A percentile compares a stretch with the other conserved stretches of the same genome.
These are phyloP conservation scores for Pseudorectes ferrugineus DNA, from an alignment of 2,113 vertebrate genomes.

Conservation along the genomic window DNA sequence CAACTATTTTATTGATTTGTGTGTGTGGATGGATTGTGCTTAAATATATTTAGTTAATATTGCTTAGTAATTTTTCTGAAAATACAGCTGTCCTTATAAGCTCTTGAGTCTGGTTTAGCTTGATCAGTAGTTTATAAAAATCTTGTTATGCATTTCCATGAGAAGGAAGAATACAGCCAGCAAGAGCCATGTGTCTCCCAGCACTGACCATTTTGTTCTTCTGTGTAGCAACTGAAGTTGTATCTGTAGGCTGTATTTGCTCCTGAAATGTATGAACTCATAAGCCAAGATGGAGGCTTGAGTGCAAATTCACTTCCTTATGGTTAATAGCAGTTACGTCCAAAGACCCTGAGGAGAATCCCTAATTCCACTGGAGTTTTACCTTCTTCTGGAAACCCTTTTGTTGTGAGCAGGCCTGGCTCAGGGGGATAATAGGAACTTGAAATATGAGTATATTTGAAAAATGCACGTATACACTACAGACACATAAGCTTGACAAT, in stretches of 20 bases:
- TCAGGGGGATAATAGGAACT: not conserved
- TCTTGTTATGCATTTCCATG: not conserved
- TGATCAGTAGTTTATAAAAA: not conserved
- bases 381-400: not conserved
- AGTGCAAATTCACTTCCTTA: not conserved
- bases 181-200: not conserved
- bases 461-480: not conserved
- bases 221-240: not conserved
- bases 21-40: not conserved
- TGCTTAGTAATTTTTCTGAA: not conserved
- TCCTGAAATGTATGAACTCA: not conserved
- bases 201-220: not conserved
- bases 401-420: not conserved
- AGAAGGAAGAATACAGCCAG: not conserved
- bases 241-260: not conserved
- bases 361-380: not conserved
- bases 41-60: not conserved
- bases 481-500: not conserved
- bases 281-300: not conserved
- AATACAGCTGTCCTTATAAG: not conserved
- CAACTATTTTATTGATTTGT: not conserved
- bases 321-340: not conserved
- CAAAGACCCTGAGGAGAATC: not conserved
- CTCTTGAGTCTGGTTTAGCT: not conserved
- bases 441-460: not conserved